These are phyloP conservation scores for Nestor notabilis DNA, from an alignment of 2,113 vertebrate species.

Conservation along the genomic window DNA sequence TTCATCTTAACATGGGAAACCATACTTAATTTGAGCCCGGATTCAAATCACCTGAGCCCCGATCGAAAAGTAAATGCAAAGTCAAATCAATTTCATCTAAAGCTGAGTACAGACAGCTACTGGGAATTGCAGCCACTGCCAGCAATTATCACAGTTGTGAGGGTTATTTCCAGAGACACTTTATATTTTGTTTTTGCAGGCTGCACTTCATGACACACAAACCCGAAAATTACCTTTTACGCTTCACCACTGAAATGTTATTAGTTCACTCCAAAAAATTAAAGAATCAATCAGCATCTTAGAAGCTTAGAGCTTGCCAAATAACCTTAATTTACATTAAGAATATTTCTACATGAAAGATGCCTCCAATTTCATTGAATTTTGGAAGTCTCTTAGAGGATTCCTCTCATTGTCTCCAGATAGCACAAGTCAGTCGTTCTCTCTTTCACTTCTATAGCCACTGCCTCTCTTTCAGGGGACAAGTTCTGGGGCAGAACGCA, in stretches of 20 bases:
- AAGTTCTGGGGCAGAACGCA: not conserved
- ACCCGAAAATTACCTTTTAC: not conserved
- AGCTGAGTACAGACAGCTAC: conserved; percentile 16
- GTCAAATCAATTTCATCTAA: conserved; percentile 41
- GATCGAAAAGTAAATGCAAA: conserved; percentile 30
- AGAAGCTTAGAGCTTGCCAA: not conserved
- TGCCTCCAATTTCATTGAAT: not conserved
- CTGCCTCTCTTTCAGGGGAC: not conserved
- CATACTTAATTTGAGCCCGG: conserved; percentile 32
- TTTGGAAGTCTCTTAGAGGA: not conserved
- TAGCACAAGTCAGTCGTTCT: not conserved
- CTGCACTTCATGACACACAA: not conserved
- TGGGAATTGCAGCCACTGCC: conserved; percentile 37
- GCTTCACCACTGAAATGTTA: not conserved
- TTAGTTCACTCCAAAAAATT: not conserved
- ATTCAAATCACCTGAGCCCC: conserved; percentile 50
- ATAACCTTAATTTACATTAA: not conserved
- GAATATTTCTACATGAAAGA: not conserved
- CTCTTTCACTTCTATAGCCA: not conserved
- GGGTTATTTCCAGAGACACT: conserved; percentile 34
- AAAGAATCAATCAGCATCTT: not conserved
- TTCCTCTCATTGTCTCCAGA: accelerated
- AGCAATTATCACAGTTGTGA: conserved; percentile 20
- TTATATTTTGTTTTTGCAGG: not conserved
- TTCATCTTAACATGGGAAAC: conserved; percentile 41